A percentile compares a stretch with the other conserved stretches of the same genome.
These are phyloP conservation scores for Matsumurasca onukii DNA, from an alignment of 1,140 invertebrate species.

Conservation along the genomic window DNA sequence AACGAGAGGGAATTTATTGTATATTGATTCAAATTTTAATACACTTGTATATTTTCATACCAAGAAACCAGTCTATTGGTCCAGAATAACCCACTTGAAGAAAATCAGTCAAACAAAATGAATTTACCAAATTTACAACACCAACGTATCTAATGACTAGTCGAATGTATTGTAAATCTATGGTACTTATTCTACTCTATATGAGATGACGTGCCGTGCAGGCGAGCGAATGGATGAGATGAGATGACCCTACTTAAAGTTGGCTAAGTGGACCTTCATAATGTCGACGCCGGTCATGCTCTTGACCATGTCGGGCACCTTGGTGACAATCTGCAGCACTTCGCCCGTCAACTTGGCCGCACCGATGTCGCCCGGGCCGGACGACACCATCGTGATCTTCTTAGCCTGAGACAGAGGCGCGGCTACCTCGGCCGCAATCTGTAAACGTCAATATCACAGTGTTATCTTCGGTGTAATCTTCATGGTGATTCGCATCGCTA, in stretches of 20 bases:
- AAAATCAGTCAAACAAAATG: not conserved
- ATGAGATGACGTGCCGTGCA: not conserved
- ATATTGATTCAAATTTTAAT: not conserved
- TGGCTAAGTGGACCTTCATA: slow-evolving; percentile 60
- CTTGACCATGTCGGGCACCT: slow-evolving; percentile 87
- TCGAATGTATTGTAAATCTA: not conserved
- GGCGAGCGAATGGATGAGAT: not conserved
- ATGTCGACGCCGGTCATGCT: slow-evolving; percentile 91
- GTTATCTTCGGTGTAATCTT: no score
- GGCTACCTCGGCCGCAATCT: slow-evolving; percentile 95
- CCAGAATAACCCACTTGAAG: not conserved
- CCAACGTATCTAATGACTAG: not conserved
- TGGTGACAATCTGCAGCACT: slow-evolving; percentile 88
- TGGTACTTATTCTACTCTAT: no score
- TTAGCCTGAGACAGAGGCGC: slow-evolving; percentile 90
- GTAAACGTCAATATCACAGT: no score
- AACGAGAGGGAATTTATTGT: not conserved
- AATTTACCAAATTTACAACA: not conserved
- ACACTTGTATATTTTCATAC: not conserved
- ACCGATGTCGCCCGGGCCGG: slow-evolving; percentile 87
- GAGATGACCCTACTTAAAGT: slow-evolving; percentile 23
- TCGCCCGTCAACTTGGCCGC: slow-evolving; percentile 92
- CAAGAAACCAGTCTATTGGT: not conserved
- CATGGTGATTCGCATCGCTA: no score
- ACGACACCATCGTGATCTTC: slow-evolving; percentile 94